Conservation (phyloP, 2,113 vertebrate species). For the Platichthys flesus region DNA sequence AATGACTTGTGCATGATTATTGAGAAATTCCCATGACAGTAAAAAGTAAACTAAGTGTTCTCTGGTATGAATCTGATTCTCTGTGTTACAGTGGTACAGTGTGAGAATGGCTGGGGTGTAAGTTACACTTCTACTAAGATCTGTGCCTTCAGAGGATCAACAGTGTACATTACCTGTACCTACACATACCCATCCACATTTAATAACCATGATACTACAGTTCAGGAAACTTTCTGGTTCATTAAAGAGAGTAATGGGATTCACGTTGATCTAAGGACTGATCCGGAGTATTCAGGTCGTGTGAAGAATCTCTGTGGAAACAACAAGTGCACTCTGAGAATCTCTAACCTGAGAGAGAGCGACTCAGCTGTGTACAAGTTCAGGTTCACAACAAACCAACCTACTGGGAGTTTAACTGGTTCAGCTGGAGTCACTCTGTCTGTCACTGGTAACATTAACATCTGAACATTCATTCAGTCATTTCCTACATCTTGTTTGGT, state of each 20-base stretch:
- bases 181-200: not conserved
- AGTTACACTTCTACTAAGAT: not conserved
- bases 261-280: not conserved
- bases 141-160: constrained; percentile 21
- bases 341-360: constrained; percentile 22
- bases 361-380: constrained; percentile 44
- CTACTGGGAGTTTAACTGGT: not conserved
- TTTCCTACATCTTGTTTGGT: too few relatives aligned
- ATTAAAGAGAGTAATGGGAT: accelerated
- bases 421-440: not conserved
- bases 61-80: too few relatives aligned
- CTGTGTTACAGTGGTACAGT: too few relatives aligned
- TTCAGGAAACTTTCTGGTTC: not conserved
- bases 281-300: not conserved
- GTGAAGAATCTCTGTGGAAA: accelerated
- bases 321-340: constrained; percentile 1
- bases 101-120: too few relatives aligned
- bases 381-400: constrained; percentile 10
- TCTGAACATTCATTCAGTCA: not conserved
- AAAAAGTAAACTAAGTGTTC: too few relatives aligned
- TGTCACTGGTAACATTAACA: not conserved
- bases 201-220: accelerated
- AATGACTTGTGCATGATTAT: too few relatives aligned
- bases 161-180: not conserved
- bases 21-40: too few relatives aligned